Percentiles rank a stretch among this genome's conserved stretches.
phyloP scores from a whole-genome alignment of 1,140 invertebrate species.

The Leptonema lineaticorne region DNA sequence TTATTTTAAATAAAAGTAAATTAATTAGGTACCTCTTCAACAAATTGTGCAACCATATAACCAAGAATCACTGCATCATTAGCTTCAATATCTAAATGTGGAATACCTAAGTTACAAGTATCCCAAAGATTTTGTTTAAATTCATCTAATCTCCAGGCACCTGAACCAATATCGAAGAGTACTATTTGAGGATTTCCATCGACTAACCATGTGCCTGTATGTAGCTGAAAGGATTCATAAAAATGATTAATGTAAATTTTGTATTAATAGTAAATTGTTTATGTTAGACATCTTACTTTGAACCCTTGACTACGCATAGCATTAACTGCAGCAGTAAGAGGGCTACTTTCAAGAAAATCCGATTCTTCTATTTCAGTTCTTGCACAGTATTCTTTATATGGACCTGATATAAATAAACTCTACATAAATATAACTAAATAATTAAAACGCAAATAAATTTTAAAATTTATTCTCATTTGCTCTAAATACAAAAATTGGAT shows the following conservation, averaged over 20 bases:
- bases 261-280: not conserved
- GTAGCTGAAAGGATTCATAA: slow-evolving; percentile 68
- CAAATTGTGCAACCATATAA: slow-evolving; percentile 93
- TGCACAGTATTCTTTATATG: slow-evolving; percentile 93
- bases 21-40: slow-evolving; percentile 66
- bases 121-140: slow-evolving; percentile 95
- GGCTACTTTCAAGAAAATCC: slow-evolving; percentile 77
- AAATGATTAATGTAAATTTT: slow-evolving; percentile 20
- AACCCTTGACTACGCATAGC: slow-evolving; percentile 84
- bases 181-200: slow-evolving; percentile 99
- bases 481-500: no score
- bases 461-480: no score
- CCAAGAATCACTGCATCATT: slow-evolving; percentile 98
- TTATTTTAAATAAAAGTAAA: not conserved
- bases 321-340: slow-evolving; percentile 79
- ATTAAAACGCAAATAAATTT: not conserved
- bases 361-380: slow-evolving; percentile 94
- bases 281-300: slow-evolving; percentile 64
- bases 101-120: slow-evolving; percentile 85
- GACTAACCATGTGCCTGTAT: slow-evolving; percentile 96
- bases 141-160: slow-evolving; percentile 92
- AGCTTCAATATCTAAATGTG: slow-evolving; percentile 92
- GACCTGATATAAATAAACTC: slow-evolving; percentile 57
- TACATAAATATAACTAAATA: not conserved
- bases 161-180: slow-evolving; percentile 96